Conservation (phyloP, 1,140 invertebrate genomes). For the Delia radicum region DNA sequence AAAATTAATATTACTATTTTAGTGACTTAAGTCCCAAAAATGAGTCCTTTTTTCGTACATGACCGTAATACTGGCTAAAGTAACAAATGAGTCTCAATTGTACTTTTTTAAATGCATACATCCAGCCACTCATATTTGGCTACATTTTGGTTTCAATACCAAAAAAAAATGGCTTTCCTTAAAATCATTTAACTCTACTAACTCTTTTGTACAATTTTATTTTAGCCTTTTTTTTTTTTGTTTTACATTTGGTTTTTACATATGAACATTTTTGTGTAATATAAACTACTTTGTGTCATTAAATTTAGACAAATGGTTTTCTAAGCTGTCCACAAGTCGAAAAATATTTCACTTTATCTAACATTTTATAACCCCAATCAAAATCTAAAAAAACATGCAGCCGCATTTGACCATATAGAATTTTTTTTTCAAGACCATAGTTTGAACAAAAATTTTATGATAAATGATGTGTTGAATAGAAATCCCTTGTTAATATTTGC, state of each 20-base stretch:
- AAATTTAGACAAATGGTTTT: not conserved
- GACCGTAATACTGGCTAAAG: too few species aligned
- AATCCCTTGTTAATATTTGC: not conserved
- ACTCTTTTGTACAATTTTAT: too few species aligned
- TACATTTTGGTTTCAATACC: too few species aligned
- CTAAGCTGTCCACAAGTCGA: not conserved
- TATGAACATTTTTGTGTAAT: not conserved
- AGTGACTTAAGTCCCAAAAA: too few species aligned
- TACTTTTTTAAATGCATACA: too few species aligned
- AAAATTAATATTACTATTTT: too few species aligned
- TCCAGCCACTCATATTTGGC: too few species aligned
- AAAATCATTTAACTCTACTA: too few species aligned
- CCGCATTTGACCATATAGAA: not conserved
- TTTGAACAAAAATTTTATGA: conserved; percentile 7
- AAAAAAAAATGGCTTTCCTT: too few species aligned
- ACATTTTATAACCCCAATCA: not conserved
- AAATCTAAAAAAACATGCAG: not conserved
- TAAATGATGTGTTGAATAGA: conserved; percentile 13
- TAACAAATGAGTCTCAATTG: too few species aligned
- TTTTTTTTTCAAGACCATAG: not conserved
- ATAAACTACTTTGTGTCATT: not conserved
- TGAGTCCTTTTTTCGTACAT: too few species aligned
- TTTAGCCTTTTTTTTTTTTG: not conserved
- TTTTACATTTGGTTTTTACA: not conserved
- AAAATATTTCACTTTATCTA: not conserved